phyloP scores from a whole-genome alignment of 35 echinoderm and acorn worm genomes.

The Ophioderma brevispina region DNA sequence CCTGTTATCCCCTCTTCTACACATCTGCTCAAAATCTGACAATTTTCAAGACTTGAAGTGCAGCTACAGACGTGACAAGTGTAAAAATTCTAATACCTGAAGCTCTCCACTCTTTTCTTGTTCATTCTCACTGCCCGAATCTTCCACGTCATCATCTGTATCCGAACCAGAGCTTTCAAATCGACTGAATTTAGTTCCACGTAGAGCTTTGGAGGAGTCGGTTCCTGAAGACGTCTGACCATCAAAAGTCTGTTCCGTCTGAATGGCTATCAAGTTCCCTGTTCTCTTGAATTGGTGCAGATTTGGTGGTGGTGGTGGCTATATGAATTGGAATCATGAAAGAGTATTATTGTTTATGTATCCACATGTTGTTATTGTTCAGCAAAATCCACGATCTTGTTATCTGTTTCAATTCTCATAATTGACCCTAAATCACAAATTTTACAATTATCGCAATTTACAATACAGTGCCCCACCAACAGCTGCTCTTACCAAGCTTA shows the following conservation, averaged over 20 bases:
- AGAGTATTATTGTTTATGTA: background rate
- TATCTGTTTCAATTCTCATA: too few relatives aligned
- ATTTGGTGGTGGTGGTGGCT: constrained; percentile 39
- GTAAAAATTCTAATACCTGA: background rate
- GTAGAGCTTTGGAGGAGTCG: constrained; percentile 7
- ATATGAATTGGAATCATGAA: background rate
- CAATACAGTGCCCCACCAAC: too few relatives aligned
- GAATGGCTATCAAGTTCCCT: constrained; percentile 81
- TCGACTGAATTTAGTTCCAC: constrained; percentile 64
- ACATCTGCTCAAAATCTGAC: too few relatives aligned
- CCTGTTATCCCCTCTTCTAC: too few relatives aligned
- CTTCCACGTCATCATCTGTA: constrained; percentile 41
- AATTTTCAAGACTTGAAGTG: too few relatives aligned
- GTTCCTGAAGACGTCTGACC: background rate
- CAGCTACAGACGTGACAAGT: too few relatives aligned
- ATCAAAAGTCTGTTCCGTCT: constrained; percentile 43
- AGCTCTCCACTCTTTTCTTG: background rate
- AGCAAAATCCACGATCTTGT: too few relatives aligned
- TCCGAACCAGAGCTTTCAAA: constrained; percentile 76
- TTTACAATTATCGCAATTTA: too few relatives aligned
- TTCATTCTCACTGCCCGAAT: constrained; percentile 29
- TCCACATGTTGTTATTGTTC: too few relatives aligned
- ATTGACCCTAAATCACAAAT: too few relatives aligned
- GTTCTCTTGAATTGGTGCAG: constrained; percentile 37
- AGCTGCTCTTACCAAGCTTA: too few relatives aligned